Evolutionary conservation across 2,797 vertebrate species (phyloP).

Genomic region (Phaenicophaeus curvirostris): DNA sequence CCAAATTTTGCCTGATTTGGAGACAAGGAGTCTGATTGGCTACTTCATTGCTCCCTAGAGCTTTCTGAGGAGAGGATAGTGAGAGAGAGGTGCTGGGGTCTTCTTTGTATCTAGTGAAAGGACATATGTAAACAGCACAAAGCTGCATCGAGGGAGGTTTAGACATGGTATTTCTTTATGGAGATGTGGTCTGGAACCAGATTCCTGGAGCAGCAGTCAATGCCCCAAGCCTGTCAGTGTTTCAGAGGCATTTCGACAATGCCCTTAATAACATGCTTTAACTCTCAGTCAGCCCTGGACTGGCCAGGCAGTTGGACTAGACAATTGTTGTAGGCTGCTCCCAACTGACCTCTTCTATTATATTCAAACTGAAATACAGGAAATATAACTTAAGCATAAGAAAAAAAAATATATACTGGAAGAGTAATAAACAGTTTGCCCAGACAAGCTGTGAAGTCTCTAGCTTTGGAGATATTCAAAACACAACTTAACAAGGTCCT

Average conservation of each 20-base stretch:
- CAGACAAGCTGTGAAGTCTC: background rate
- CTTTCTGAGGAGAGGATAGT: background rate
- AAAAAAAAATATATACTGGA: background rate
- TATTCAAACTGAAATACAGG: background rate
- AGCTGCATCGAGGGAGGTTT: background rate
- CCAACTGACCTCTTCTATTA: background rate
- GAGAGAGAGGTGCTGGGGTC: background rate
- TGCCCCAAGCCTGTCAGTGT: background rate
- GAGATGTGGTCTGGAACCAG: background rate
- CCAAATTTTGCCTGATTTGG: background rate
- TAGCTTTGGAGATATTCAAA: background rate
- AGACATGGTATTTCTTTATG: background rate
- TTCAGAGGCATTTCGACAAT: background rate
- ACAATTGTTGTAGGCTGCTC: background rate
- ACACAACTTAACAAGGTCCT: background rate
- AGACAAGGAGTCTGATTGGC: background rate
- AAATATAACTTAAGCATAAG: background rate
- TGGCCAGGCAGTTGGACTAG: background rate
- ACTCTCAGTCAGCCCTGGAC: background rate
- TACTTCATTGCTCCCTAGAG: background rate
- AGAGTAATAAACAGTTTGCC: background rate
- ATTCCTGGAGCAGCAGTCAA: background rate
- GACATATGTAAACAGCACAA: rapidly evolving
- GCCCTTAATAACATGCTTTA: background rate
- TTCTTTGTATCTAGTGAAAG: background rate